These are phyloP conservation scores for Zosterops pallidus DNA, from an alignment of 2,113 vertebrate genomes.

Conservation along the genomic window DNA sequence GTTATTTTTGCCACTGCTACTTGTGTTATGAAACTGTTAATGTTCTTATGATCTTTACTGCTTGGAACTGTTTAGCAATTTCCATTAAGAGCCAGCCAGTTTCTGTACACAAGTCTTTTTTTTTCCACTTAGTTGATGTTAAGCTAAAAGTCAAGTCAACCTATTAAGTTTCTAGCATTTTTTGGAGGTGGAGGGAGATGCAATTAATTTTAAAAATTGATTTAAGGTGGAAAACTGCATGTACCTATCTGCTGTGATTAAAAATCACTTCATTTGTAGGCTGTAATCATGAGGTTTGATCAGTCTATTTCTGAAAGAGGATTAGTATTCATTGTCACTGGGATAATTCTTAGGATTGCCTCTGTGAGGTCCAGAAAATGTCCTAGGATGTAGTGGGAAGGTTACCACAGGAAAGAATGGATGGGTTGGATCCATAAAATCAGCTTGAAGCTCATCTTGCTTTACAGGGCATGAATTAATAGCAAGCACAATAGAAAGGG, in stretches of 20 bases:
- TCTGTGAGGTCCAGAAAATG: background rate
- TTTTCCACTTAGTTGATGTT: background rate
- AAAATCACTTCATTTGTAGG: background rate
- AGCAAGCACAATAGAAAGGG: background rate
- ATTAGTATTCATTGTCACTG: background rate
- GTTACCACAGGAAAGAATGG: background rate
- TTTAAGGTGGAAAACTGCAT: background rate
- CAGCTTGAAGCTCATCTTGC: background rate
- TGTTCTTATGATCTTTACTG: background rate
- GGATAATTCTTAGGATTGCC: background rate
- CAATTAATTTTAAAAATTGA: background rate
- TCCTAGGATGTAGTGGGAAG: background rate
- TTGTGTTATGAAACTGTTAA: background rate
- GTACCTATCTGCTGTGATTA: background rate
- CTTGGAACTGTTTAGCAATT: background rate
- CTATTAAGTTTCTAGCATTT: background rate
- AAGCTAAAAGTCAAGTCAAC: background rate
- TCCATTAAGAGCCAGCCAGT: background rate
- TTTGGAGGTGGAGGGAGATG: background rate
- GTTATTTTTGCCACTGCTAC: background rate
- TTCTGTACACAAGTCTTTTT: background rate
- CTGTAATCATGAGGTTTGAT: background rate
- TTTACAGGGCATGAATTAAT: background rate
- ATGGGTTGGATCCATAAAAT: background rate
- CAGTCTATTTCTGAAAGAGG: background rate